phyloP scores from a whole-genome alignment of 2,113 vertebrate genomes.

The Ameiurus melas region DNA sequence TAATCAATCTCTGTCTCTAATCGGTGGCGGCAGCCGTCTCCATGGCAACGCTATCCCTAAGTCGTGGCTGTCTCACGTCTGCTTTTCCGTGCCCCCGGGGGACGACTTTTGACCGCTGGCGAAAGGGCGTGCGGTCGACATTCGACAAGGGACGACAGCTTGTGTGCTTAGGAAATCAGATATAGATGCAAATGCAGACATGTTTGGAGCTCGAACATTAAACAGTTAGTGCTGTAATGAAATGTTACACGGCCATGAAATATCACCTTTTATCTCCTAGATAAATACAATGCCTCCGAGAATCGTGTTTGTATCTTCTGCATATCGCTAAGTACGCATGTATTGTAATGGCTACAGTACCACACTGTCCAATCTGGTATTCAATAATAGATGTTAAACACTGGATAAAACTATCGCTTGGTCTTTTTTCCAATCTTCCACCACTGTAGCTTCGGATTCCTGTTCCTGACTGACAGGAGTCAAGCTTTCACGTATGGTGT shows the following conservation, averaged over 20 bases:
- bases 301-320: neutral
- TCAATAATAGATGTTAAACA: neutral
- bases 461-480: neutral
- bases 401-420: neutral
- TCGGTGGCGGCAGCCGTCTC: constrained; percentile 34
- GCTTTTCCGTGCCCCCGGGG: constrained; percentile 4
- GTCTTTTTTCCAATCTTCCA: neutral
- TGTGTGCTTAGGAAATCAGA: neutral
- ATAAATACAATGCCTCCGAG: neutral
- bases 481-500: too few relatives aligned
- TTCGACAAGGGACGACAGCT: neutral
- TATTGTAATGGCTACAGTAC: neutral
- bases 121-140: neutral
- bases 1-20: constrained; percentile 26
- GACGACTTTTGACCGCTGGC: neutral
- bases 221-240: neutral
- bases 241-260: neutral
- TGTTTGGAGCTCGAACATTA: neutral
- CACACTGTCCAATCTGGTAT: neutral
- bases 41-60: constrained; percentile 46
- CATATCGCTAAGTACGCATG: neutral
- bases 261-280: neutral
- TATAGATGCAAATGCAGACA: neutral
- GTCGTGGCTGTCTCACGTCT: constrained; percentile 8
- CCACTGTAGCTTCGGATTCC: neutral